Evolutionary conservation across 2,888 invertebrate species (phyloP), one percentile per base, ranked within the genome.

Genomic region (Caenorhabditis sp.): DNA sequence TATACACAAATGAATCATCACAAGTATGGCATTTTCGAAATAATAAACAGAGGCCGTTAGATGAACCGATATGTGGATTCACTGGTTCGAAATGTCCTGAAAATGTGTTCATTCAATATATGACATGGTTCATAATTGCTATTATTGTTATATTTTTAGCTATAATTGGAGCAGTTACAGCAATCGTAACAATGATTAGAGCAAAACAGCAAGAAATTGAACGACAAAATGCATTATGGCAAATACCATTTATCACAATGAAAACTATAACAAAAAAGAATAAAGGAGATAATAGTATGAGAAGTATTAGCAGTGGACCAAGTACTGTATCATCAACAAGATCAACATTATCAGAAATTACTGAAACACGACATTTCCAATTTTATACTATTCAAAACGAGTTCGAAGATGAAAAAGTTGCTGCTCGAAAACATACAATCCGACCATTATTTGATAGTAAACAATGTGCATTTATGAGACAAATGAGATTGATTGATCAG

Each of bases 401-500:
- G 24, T 3, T 19, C n/a, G 17, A 50, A 26, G 4, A n/a, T 3
- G 74, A 69, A 54, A 55, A 71, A 5, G 53, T 79, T 6, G 76
- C 76, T 8, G 79, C 75, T 8, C 70, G 62, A n/a, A 79, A 79
- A 50, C 74, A 76, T 36, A 63, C 69, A 1, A 5, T 58, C 17
- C 49, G 71, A 27, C 37, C 60, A 1, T 36, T 63, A 4, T 57
- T 78, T n/a, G 58, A 53, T 0, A 36, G 53, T 1, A 65, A 69
- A 17, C 71, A 77, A 27, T 69, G 61, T 21, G 14, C 58, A 5
- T 53, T 69, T 17, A 51, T 79, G 49, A 63, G 79, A 66, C 51
- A 84, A 79, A 57, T 86, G 49, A 70, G 84, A 21, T 67, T 76
- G 17, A 36, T 87, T 24, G 83, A 86, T 24, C 78, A 87, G 69